These are phyloP conservation scores for Odontamblyopus lacepedii DNA, from an alignment of 2,797 vertebrate genomes.

Conservation along the genomic window DNA sequence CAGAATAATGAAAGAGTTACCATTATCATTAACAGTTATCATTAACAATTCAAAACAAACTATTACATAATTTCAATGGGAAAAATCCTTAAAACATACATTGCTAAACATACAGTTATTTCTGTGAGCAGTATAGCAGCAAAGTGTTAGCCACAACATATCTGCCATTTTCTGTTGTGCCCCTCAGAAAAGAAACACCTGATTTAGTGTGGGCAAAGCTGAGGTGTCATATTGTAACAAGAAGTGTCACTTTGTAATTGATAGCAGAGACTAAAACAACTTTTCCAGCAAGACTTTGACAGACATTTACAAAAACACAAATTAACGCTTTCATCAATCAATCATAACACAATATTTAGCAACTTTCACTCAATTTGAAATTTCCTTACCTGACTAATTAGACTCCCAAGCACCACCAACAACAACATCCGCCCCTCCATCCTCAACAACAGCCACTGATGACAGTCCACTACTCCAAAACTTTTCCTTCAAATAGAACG, in stretches of 20 bases:
- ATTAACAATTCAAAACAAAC: no score
- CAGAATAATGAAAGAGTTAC: no score
- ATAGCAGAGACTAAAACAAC: constrained; percentile 14
- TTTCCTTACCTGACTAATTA: constrained; percentile 67
- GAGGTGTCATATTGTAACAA: constrained; percentile 1
- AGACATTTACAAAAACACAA: constrained; percentile 4
- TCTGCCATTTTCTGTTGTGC: not conserved
- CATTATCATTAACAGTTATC: no score
- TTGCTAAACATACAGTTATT: not conserved
- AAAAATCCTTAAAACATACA: not conserved
- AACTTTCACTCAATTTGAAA: constrained; percentile 9
- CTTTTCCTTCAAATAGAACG: constrained; percentile 33
- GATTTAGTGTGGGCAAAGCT: constrained; percentile 5
- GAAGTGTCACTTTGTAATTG: constrained; percentile 11
- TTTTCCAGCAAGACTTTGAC: not conserved
- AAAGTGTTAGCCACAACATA: not conserved
- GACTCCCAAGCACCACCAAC: constrained; percentile 51
- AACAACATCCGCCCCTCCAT: constrained; percentile 64
- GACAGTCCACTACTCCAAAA: constrained; percentile 32
- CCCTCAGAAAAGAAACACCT: no score
- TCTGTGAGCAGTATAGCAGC: not conserved
- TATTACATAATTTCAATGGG: no score
- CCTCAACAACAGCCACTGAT: constrained; percentile 43
- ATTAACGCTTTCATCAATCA: constrained; percentile 16
- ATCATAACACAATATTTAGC: constrained; percentile 10